phyloP scores from a whole-genome alignment of 2,888 invertebrate species.

The Lasioglossum marginatum region DNA sequence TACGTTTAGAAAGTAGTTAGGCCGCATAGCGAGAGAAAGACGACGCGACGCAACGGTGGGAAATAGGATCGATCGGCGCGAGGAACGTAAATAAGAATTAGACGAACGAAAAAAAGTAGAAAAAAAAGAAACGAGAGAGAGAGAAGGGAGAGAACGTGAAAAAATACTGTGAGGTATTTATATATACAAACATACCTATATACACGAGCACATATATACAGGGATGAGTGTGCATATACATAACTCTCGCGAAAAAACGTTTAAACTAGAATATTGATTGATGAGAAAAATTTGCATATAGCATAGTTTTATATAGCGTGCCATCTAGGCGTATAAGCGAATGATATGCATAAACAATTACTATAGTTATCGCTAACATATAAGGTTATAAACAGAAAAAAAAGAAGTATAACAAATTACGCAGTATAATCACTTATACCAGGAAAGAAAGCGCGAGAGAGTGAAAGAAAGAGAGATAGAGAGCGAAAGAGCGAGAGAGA shows the following conservation, averaged over 20 bases:
- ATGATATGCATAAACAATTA: slow-evolving; percentile 77
- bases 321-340: slow-evolving; percentile 77
- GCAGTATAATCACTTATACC: slow-evolving; percentile 63
- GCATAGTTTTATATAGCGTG: slow-evolving; percentile 83
- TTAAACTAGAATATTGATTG: slow-evolving; percentile 50
- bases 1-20: slow-evolving; percentile 49
- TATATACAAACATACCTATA: slow-evolving; percentile 23
- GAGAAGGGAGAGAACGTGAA: slow-evolving; percentile 9
- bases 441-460: slow-evolving; percentile 9
- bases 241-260: slow-evolving; percentile 41
- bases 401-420: slow-evolving; percentile 57
- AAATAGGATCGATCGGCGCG: slow-evolving; percentile 39
- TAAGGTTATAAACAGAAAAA: slow-evolving; percentile 69
- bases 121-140: background rate
- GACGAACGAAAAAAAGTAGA: background rate
- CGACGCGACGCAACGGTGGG: slow-evolving; percentile 1
- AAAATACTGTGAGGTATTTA: slow-evolving; percentile 10
- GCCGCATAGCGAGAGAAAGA: slow-evolving; percentile 23
- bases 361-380: slow-evolving; percentile 71
- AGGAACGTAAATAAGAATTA: slow-evolving; percentile 51
- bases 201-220: slow-evolving; percentile 10
- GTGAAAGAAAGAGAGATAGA: background rate
- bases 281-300: slow-evolving; percentile 74
- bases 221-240: slow-evolving; percentile 30
- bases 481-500: background rate